Percentiles rank a stretch among this genome's conserved stretches.
phyloP scores from a whole-genome alignment of 2,113 vertebrate genomes.

The Castor canadensis region DNA sequence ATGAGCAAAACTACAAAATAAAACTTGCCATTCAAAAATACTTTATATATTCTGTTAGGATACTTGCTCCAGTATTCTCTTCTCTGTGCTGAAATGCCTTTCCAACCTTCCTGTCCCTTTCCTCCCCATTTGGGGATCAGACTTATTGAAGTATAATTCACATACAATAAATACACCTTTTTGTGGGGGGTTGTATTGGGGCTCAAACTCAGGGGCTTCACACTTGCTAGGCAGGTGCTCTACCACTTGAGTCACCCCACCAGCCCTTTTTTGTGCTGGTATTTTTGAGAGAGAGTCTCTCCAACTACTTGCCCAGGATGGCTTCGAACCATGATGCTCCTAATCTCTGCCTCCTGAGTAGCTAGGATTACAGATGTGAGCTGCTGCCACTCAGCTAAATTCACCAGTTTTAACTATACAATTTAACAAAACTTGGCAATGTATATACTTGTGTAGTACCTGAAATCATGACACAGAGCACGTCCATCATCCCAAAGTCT shows the following conservation, averaged over 20 bases:
- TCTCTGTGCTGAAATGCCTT: neutral
- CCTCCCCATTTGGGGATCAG: neutral
- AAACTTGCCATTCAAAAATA: slow-evolving; percentile 21
- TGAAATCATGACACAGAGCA: neutral
- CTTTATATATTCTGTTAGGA: neutral
- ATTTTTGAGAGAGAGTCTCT: no score
- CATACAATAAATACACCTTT: neutral
- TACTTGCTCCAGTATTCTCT: neutral
- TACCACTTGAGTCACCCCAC: no score
- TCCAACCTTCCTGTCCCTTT: neutral
- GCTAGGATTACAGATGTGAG: no score
- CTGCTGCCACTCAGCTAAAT: neutral
- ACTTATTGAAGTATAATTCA: neutral
- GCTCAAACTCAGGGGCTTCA: no score
- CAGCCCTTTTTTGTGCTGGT: no score
- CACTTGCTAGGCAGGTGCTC: no score
- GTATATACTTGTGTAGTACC: neutral
- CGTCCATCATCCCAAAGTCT: neutral
- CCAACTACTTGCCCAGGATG: no score
- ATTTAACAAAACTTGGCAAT: neutral
- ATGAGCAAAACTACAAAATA: neutral
- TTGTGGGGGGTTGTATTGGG: no score
- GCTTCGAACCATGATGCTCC: no score
- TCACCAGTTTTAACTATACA: neutral
- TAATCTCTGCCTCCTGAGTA: no score